Percentiles rank a stretch among this genome's conserved stretches.
These are phyloP conservation scores for Onychostruthus taczanowskii DNA, from an alignment of 2,113 vertebrate species.

Conservation along the genomic window DNA sequence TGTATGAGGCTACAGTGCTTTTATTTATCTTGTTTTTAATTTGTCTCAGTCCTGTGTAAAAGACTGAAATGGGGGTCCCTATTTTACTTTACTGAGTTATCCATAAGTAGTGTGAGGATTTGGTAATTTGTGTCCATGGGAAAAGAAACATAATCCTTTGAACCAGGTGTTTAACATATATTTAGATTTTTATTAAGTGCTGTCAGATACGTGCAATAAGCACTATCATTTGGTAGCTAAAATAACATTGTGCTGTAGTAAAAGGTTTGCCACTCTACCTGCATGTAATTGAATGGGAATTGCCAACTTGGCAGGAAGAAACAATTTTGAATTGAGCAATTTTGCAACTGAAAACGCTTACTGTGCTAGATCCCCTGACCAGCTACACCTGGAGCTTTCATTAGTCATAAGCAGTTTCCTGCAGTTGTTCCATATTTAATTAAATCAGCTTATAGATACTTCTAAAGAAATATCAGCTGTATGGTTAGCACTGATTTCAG, in stretches of 20 bases:
- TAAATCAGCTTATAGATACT: not conserved
- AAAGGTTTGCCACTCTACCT: not conserved
- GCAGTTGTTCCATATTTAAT: not conserved
- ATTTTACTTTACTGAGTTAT: not conserved
- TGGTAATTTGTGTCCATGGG: not conserved
- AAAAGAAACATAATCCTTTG: not conserved
- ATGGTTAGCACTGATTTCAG: not conserved
- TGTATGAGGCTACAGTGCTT: not conserved
- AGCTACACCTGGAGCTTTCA: not conserved
- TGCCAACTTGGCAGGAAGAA: not conserved
- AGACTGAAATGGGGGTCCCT: not conserved
- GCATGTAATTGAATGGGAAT: not conserved
- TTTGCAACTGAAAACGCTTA: not conserved
- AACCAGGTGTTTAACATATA: not conserved
- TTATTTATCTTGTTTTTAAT: not conserved
- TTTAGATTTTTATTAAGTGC: not conserved
- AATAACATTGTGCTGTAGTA: not conserved
- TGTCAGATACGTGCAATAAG: not conserved
- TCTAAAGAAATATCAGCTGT: not conserved
- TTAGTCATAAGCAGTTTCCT: constrained; percentile 19
- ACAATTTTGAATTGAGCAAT: not conserved
- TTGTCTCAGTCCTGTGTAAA: not conserved
- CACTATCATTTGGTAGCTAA: not conserved
- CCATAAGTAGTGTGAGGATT: not conserved
- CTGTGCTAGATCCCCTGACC: not conserved